Evolutionary conservation across 2,888 invertebrate species (phyloP).

Genomic region (Sericinus montela): DNA sequence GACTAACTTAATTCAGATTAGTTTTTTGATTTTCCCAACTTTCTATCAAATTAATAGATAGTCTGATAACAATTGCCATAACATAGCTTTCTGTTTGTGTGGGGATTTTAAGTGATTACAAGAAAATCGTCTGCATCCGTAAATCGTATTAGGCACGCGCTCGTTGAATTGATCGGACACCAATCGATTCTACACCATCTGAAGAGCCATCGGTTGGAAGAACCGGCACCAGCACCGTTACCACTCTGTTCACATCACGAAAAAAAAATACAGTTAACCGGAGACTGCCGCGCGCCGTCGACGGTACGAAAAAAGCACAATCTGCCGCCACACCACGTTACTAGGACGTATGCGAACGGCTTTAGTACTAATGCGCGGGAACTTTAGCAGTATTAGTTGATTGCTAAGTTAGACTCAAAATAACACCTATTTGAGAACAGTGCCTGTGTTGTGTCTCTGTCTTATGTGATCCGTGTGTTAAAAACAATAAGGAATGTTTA

Average conservation of each 20-base stretch:
- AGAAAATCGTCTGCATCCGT: constrained; percentile 4
- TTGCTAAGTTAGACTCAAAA: constrained; percentile 22
- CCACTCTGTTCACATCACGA: constrained; percentile 57
- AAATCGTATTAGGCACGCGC: constrained; percentile 26
- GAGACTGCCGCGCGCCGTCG: constrained; percentile 46
- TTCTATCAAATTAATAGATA: too few species aligned
- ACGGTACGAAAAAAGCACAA: constrained; percentile 70
- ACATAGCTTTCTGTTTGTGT: too few species aligned
- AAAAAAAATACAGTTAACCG: constrained; percentile 74
- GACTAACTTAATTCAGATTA: too few species aligned
- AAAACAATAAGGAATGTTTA: constrained; percentile 19
- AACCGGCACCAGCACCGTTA: constrained; percentile 69
- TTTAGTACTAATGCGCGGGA: constrained; percentile 29
- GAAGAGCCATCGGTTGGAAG: constrained; percentile 46
- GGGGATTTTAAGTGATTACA: not conserved
- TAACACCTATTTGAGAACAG: constrained; percentile 25
- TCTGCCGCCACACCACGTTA: constrained; percentile 55
- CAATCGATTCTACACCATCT: constrained; percentile 39
- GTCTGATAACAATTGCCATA: too few species aligned
- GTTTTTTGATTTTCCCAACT: too few species aligned
- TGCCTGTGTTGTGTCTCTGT: constrained; percentile 24
- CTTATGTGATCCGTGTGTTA: constrained; percentile 18
- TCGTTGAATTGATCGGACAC: constrained; percentile 40
- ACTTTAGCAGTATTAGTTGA: constrained; percentile 52
- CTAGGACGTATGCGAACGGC: constrained; percentile 58